Percentiles rank a stretch among this genome's conserved stretches.
Conservation (phyloP, 2,113 vertebrate species). For the Pelusios castaneus region DNA sequence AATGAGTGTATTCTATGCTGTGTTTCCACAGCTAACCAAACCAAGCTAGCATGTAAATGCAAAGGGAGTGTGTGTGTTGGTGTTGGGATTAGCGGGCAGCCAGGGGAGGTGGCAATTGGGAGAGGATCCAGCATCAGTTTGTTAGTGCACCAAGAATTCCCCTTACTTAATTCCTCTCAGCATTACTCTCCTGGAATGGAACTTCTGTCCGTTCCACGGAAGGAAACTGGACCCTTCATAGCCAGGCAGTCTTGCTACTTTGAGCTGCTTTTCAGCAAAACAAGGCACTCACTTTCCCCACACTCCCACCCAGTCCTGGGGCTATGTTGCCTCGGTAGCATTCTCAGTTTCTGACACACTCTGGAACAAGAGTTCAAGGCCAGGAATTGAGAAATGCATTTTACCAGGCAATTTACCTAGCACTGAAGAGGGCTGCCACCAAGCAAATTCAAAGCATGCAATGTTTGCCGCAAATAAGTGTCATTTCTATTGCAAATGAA, state of each 20-base stretch:
- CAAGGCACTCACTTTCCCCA: not conserved
- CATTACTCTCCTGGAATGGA: not conserved
- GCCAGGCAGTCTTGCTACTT: not conserved
- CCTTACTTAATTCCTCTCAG: not conserved
- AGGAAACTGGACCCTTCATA: not conserved
- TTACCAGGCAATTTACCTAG: constrained; percentile 2
- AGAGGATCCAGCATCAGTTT: not conserved
- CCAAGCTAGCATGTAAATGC: fast-evolving
- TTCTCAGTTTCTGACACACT: constrained; percentile 1
- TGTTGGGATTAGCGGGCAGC: fast-evolving
- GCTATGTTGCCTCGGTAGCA: not conserved
- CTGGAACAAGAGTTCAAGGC: not conserved
- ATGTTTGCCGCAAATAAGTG: constrained; percentile 46
- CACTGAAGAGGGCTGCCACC: constrained; percentile 2
- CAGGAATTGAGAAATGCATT: not conserved
- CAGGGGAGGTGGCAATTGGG: not conserved
- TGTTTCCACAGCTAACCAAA: not conserved
- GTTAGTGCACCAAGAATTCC: fast-evolving
- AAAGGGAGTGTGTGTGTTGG: not conserved
- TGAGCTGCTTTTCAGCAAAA: not conserved
- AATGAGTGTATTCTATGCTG: not conserved
- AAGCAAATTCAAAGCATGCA: constrained; percentile 50
- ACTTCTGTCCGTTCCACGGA: fast-evolving
- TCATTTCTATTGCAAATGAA: constrained; percentile 63
- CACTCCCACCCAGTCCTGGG: not conserved